Base-by-base conservation (phyloP, 2,797 vertebrate species). In the Onychomys arenicola region DNA sequence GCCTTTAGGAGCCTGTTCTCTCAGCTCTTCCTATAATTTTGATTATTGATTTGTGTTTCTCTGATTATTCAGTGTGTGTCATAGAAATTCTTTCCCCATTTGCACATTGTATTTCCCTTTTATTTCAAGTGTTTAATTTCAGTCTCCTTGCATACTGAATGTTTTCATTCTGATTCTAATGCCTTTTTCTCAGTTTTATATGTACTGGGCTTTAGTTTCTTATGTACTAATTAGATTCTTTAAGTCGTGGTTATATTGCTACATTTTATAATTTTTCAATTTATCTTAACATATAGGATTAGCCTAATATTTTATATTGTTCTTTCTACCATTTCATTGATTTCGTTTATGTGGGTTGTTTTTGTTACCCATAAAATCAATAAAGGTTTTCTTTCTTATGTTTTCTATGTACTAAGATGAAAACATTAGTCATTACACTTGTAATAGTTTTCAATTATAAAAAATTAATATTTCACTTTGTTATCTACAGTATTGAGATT, bases 121-220 rank as follows among this genome's bases (percentile, higher is more conserved):
- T 78, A 27, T 89, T 97, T 97, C 97, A 89, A 93, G 34, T 87
- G 94, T 97, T 93, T 97, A 96, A 92, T 94, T 96, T 84, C 67
- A 89, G 2, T 25, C 0, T 95, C 37, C 7, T 3, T 93, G 21
- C 40, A 83, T 96, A 96, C 57, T 43, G 95, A 2, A 73, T 0
- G 89, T 85, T 96, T 98, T 96, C 77, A 96, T 97, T 97, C 93
- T 90, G 49, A 2, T 27, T 94, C n/a, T 21, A 84, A 77, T 84
- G 43, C 3, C 16, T 75, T 97, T 97, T 93, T 52, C 55, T 6
- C 86, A 93, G 12, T 0, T 97, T 97, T 94, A 6, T 75, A 75
- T 55, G 0, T 94, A 12, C 77, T 73, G 40, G 96, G 34, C 13
- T 96, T 92, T 95, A 29, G 10, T 95, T 95, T 21, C 65, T 90